Conservation (phyloP, 2,888 invertebrate species). For the Teleogryllus oceanicus region DNA sequence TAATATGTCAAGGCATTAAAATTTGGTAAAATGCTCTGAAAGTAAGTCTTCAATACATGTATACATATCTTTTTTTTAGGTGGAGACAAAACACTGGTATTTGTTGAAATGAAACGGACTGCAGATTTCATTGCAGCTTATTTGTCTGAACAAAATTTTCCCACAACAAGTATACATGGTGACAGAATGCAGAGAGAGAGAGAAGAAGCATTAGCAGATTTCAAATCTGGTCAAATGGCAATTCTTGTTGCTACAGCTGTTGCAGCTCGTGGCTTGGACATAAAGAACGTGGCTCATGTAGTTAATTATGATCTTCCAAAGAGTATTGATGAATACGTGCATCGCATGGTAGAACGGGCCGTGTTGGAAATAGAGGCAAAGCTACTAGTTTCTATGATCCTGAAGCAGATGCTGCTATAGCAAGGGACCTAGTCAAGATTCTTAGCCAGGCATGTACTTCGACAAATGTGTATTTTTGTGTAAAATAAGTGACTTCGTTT, state of each 20-base stretch:
- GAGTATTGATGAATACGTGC: conserved; percentile 51
- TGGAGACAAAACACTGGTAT: conserved; percentile 67
- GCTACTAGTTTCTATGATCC: conserved; percentile 60
- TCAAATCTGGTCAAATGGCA: conserved; percentile 69
- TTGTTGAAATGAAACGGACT: conserved; percentile 84
- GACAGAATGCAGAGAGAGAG: conserved; percentile 68
- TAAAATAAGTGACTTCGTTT: too few relatives aligned
- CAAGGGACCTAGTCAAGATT: conserved; percentile 65
- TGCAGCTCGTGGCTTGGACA: conserved; percentile 89
- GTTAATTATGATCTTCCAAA: conserved; percentile 52
- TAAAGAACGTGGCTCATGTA: conserved; percentile 67
- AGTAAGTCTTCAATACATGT: conserved; percentile 26
- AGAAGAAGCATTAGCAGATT: conserved; percentile 72
- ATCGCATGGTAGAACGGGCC: conserved; percentile 53
- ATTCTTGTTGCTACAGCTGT: conserved; percentile 94
- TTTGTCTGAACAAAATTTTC: conserved; percentile 71
- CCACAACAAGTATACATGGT: conserved; percentile 71
- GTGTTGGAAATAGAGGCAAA: conserved; percentile 50
- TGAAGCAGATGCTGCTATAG: conserved; percentile 56
- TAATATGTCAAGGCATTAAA: conserved; percentile 24
- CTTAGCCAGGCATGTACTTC: conserved; percentile 55
- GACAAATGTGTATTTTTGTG: neutral
- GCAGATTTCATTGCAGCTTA: conserved; percentile 86
- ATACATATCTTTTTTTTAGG: too few relatives aligned
- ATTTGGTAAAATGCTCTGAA: conserved; percentile 24